A percentile compares a stretch with the other conserved stretches of the same genome.
phyloP scores from a whole-genome alignment of 2,113 vertebrate species.

The Vicugna pacos region DNA sequence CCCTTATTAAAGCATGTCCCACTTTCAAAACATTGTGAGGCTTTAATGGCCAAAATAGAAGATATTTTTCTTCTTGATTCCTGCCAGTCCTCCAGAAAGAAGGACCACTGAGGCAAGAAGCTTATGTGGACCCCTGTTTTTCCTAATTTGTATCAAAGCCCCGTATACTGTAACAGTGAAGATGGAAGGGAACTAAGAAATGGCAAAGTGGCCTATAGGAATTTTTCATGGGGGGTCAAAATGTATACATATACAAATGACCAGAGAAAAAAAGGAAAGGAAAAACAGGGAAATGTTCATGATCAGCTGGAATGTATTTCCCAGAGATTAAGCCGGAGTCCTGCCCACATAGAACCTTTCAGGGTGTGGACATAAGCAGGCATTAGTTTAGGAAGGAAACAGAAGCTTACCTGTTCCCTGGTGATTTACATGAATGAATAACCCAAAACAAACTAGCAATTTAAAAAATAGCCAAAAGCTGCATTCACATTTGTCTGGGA shows the following conservation, averaged over 20 bases:
- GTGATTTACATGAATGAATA: conserved; percentile 71
- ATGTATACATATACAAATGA: neutral
- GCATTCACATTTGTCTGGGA: conserved; percentile 79
- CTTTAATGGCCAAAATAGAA: conserved; percentile 9
- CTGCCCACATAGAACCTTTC: neutral
- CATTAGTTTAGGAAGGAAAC: conserved; percentile 72
- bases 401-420: conserved; percentile 72
- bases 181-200: neutral
- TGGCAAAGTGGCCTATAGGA: neutral
- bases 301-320: conserved; percentile 17
- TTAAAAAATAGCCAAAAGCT: conserved; percentile 71
- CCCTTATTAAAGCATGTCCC: neutral
- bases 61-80: neutral
- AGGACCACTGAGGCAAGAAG: neutral
- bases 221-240: conserved; percentile 2
- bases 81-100: neutral
- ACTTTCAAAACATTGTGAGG: neutral
- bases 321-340: neutral
- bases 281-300: neutral
- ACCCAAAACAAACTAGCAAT: conserved; percentile 65
- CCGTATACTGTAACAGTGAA: neutral
- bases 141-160: neutral
- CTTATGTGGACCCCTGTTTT: neutral
- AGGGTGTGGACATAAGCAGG: conserved; percentile 7
- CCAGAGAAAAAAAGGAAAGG: neutral